Evolutionary conservation across 2,888 invertebrate species (phyloP).

Genomic region (Troglohyphantes excavatus): DNA sequence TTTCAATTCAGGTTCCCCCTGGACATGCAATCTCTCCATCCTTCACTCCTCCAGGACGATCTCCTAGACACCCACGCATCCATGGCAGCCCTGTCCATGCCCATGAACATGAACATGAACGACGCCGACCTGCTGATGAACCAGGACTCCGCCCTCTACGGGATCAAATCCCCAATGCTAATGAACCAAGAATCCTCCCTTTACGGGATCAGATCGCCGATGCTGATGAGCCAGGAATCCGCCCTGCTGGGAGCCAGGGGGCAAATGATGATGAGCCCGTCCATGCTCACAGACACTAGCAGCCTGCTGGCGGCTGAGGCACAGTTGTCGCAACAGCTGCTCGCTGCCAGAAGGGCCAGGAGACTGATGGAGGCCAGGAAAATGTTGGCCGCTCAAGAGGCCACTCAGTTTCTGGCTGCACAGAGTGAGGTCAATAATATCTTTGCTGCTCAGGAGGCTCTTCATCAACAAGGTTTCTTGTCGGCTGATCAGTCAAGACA

Average conservation of each 20-base stretch:
- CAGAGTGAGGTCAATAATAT: constrained; percentile 15
- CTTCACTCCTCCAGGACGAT: constrained; percentile 50
- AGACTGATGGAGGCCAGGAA: constrained; percentile 58
- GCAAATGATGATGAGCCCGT: constrained; percentile 21
- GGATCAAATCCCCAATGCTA: constrained; percentile 34
- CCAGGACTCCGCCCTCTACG: constrained; percentile 55
- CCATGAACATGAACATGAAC: constrained; percentile 20
- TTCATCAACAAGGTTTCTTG: not conserved
- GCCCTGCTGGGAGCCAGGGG: constrained; percentile 42
- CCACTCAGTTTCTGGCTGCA: constrained; percentile 34
- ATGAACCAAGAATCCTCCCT: constrained; percentile 58
- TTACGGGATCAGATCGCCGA: constrained; percentile 24
- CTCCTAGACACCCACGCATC: constrained; percentile 56
- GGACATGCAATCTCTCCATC: constrained; percentile 38
- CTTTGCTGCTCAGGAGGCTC: constrained; percentile 41
- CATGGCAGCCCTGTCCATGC: constrained; percentile 32
- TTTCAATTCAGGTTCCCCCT: constrained; percentile 35
- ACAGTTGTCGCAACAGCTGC: constrained; percentile 49
- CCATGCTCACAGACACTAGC: constrained; percentile 17
- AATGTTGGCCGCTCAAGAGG: constrained; percentile 67
- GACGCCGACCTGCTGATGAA: constrained; percentile 65
- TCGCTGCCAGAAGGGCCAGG: constrained; percentile 69
- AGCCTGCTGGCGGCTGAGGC: constrained; percentile 62
- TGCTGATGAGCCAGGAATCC: constrained; percentile 56
- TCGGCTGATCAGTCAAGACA: constrained; percentile 54